Evolutionary conservation across 2,113 vertebrate species (phyloP).

Genomic region (Sorex fumeus): DNA sequence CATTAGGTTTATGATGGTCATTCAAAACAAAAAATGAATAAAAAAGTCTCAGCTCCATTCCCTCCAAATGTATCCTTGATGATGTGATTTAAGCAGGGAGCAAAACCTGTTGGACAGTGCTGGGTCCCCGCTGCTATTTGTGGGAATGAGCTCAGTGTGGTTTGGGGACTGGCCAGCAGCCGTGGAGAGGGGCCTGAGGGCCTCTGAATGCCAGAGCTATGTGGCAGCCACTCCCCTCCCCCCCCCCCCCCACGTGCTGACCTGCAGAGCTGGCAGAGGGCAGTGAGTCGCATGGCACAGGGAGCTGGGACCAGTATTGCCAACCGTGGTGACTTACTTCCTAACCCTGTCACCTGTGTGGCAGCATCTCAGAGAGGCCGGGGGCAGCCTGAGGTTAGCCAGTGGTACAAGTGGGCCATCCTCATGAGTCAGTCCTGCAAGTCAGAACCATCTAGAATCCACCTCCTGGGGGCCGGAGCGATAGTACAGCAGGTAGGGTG

Average conservation of each 20-base stretch:
- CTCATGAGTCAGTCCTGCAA: too few species aligned
- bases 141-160: background rate
- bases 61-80: background rate
- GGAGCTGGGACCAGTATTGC: background rate
- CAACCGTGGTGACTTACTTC: too few species aligned
- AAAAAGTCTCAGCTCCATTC: background rate
- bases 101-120: background rate
- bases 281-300: background rate
- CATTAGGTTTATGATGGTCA: conserved; percentile 68
- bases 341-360: too few species aligned
- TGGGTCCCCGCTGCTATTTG: background rate
- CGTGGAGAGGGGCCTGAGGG: background rate
- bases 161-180: background rate
- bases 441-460: too few species aligned
- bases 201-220: background rate
- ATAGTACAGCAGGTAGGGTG: too few species aligned
- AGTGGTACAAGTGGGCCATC: too few species aligned
- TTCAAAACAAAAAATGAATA: background rate
- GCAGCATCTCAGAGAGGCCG: too few species aligned
- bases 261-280: background rate
- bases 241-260: too few species aligned
- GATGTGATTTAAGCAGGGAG: conserved; percentile 7
- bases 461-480: too few species aligned
- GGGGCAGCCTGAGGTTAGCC: too few species aligned
- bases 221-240: background rate